Evolutionary conservation across 2,113 vertebrate species (phyloP).

Genomic region (Jacana jacana): DNA sequence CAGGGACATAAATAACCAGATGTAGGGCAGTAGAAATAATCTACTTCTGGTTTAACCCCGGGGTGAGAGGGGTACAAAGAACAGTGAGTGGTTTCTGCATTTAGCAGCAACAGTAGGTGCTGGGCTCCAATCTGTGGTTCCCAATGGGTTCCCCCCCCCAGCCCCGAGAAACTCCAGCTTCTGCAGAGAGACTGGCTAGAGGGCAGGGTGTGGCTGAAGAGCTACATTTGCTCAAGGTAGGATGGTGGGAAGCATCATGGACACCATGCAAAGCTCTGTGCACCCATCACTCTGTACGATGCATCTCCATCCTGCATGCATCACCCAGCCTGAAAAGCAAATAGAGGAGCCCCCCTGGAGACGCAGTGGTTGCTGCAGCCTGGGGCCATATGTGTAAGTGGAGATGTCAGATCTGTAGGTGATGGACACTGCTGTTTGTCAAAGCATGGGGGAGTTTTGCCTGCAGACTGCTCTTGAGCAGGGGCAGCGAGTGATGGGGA

Average conservation of each 20-base stretch:
- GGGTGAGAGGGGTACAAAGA: neutral
- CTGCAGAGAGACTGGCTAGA: neutral
- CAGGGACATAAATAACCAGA: neutral
- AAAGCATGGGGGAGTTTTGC: neutral
- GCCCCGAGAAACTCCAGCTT: rapidly evolving
- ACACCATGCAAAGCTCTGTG: neutral
- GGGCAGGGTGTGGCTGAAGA: neutral
- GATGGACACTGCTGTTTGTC: neutral
- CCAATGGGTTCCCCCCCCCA: neutral
- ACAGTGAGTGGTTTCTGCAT: rapidly evolving
- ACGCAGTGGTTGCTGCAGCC: neutral
- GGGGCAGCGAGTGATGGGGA: neutral
- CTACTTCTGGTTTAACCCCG: neutral
- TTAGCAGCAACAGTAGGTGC: neutral
- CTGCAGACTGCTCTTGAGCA: neutral
- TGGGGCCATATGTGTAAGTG: rapidly evolving
- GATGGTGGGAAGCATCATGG: neutral
- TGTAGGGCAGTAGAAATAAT: neutral
- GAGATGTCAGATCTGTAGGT: neutral
- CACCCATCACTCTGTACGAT: neutral
- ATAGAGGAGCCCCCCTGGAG: neutral
- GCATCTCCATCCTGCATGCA: rapidly evolving
- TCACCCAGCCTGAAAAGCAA: neutral
- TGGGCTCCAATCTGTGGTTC: rapidly evolving
- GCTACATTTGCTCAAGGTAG: neutral